These are phyloP conservation scores for Tubiluchus corallicola DNA, from an alignment of 2,888 invertebrate species.

Conservation along the genomic window DNA sequence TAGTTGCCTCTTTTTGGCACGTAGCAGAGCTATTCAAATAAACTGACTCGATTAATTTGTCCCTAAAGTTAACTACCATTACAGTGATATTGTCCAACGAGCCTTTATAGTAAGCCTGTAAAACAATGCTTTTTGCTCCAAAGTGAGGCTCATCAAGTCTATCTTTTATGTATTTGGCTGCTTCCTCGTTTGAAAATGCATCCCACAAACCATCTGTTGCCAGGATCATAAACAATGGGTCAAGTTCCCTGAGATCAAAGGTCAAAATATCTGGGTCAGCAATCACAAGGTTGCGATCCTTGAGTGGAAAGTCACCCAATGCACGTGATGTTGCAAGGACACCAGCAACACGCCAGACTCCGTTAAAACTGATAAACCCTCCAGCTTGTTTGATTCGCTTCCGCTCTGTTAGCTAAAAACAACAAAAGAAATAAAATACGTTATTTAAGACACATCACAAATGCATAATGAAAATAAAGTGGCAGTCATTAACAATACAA, in stretches of 20 bases:
- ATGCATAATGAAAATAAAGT: too few relatives aligned
- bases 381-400: constrained; percentile 85
- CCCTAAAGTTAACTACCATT: constrained; percentile 55
- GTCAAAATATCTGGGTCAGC: constrained; percentile 87
- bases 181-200: constrained; percentile 84
- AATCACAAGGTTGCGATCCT: constrained; percentile 77
- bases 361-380: constrained; percentile 81
- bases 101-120: constrained; percentile 75
- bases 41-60: constrained; percentile 46
- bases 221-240: constrained; percentile 60
- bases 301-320: constrained; percentile 82
- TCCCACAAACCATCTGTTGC: constrained; percentile 96
- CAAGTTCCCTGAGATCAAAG: constrained; percentile 66
- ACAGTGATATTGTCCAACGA: constrained; percentile 91
- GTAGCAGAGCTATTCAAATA: too few relatives aligned
- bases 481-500: too few relatives aligned
- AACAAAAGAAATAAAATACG: constrained; percentile 9
- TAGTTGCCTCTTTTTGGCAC: too few relatives aligned
- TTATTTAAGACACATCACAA: too few relatives aligned
- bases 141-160: constrained; percentile 63
- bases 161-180: constrained; percentile 53
- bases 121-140: constrained; percentile 74
- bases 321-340: constrained; percentile 84
- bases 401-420: constrained; percentile 56
- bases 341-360: constrained; percentile 89